A percentile compares a stretch with the other conserved stretches of the same genome.
phyloP scores from a whole-genome alignment of 1,140 invertebrate genomes.

The Theocolax elegans region DNA sequence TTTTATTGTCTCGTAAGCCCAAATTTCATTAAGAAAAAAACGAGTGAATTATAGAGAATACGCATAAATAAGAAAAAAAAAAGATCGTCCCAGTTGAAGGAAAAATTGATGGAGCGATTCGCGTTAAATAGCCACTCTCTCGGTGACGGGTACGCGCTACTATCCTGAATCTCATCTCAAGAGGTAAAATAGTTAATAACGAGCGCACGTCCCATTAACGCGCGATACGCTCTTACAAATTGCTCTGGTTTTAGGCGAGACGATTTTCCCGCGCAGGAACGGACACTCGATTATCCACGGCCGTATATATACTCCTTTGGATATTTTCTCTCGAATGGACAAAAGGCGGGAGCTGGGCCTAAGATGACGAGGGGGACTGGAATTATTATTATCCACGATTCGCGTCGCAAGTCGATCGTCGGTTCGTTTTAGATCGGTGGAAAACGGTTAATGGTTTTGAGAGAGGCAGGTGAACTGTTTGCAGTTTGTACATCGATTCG shows the following conservation, averaged over 20 bases:
- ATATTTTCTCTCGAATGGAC: background rate
- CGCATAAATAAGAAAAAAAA: no score
- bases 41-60: no score
- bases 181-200: slow-evolving; percentile 26
- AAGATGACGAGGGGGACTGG: background rate
- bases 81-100: slow-evolving; percentile 13
- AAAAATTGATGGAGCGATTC: background rate
- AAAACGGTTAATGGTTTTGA: no score
- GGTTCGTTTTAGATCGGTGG: slow-evolving; percentile 8
- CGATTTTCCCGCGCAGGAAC: no score
- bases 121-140: background rate
- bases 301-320: no score
- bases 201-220: slow-evolving; percentile 18
- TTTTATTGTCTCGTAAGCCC: no score
- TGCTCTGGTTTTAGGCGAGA: background rate
- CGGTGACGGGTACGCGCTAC: background rate
- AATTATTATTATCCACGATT: background rate
- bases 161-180: slow-evolving; percentile 6
- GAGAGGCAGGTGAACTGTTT: no score
- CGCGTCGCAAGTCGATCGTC: background rate
- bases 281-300: no score
- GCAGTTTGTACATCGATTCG: no score
- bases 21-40: no score
- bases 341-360: background rate
- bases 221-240: slow-evolving; percentile 37